Conservation (phyloP, 2,888 invertebrate species). For the Dilophus febrilis region DNA sequence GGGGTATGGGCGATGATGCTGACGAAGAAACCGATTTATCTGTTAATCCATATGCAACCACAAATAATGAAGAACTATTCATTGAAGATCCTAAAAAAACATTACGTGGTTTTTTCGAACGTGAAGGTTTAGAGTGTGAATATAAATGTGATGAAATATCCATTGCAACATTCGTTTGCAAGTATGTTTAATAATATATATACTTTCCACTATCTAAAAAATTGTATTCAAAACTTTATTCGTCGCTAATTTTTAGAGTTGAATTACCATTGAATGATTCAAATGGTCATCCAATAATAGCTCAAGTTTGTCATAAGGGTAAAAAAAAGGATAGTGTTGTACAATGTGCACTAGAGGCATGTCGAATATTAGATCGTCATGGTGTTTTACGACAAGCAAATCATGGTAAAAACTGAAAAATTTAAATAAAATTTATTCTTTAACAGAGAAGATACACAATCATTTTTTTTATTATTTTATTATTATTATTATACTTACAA, state of each 20-base stretch:
- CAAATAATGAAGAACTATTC: slow-evolving; percentile 76
- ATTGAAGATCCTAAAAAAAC: slow-evolving; percentile 92
- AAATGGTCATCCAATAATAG: slow-evolving; percentile 55
- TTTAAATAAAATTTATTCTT: slow-evolving; percentile 1
- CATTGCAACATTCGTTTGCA: slow-evolving; percentile 71
- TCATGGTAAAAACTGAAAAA: slow-evolving; percentile 49
- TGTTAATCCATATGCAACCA: slow-evolving; percentile 68
- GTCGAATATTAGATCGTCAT: slow-evolving; percentile 72
- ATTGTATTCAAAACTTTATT: not conserved
- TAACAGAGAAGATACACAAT: not conserved
- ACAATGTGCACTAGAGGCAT: slow-evolving; percentile 90
- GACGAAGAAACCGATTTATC: slow-evolving; percentile 66
- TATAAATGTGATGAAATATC: slow-evolving; percentile 80
- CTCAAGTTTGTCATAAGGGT: slow-evolving; percentile 74
- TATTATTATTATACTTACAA: slow-evolving; percentile 4
- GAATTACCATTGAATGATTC: slow-evolving; percentile 67
- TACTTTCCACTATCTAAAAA: slow-evolving; percentile 1
- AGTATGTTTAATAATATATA: slow-evolving; percentile 27
- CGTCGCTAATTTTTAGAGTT: slow-evolving; percentile 35
- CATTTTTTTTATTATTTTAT: not conserved
- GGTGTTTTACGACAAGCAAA: slow-evolving; percentile 73
- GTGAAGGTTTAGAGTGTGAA: slow-evolving; percentile 71
- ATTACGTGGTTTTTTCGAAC: slow-evolving; percentile 81
- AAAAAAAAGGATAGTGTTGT: slow-evolving; percentile 89
- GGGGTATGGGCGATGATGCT: slow-evolving; percentile 90